A percentile compares a stretch with the other conserved stretches of the same genome.
Evolutionary conservation across 2,113 vertebrate genomes (phyloP).

Genomic region (Pipra filicauda): DNA sequence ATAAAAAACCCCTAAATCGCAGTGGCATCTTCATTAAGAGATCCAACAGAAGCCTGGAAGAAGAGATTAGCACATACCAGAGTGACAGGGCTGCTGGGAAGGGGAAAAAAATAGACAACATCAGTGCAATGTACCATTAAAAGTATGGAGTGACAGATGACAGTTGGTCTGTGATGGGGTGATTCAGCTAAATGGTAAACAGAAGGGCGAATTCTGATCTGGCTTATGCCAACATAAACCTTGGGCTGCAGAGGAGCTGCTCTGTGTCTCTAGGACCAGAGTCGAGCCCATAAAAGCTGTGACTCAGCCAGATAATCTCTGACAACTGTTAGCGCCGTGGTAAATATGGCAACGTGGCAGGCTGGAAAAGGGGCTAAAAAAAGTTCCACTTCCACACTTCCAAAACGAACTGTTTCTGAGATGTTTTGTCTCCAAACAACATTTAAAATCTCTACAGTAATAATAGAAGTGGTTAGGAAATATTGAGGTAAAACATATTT

Average conservation of each 20-base stretch:
- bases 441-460: not conserved
- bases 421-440: not conserved
- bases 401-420: not conserved
- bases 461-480: not conserved
- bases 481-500: not conserved
- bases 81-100: conserved; percentile 52
- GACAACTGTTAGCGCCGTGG: conserved; percentile 57
- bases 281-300: conserved; percentile 54
- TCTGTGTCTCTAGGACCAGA: not conserved
- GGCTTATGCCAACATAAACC: conserved; percentile 58
- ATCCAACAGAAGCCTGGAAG: conserved; percentile 55
- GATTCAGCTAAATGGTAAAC: conserved; percentile 69
- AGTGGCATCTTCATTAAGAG: not conserved
- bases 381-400: conserved; percentile 37
- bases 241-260: conserved; percentile 61
- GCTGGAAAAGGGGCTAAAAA: conserved; percentile 49
- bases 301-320: conserved; percentile 68
- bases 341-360: conserved; percentile 63
- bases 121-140: conserved; percentile 66
- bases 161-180: conserved; percentile 69
- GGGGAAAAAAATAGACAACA: conserved; percentile 59
- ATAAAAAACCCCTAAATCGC: not conserved
- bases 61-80: conserved; percentile 39
- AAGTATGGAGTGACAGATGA: conserved; percentile 66
- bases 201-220: conserved; percentile 63